A percentile compares a stretch with the other conserved stretches of the same genome.
These are phyloP conservation scores for Mobula hypostoma DNA, from an alignment of 2,113 vertebrate species.

Conservation along the genomic window DNA sequence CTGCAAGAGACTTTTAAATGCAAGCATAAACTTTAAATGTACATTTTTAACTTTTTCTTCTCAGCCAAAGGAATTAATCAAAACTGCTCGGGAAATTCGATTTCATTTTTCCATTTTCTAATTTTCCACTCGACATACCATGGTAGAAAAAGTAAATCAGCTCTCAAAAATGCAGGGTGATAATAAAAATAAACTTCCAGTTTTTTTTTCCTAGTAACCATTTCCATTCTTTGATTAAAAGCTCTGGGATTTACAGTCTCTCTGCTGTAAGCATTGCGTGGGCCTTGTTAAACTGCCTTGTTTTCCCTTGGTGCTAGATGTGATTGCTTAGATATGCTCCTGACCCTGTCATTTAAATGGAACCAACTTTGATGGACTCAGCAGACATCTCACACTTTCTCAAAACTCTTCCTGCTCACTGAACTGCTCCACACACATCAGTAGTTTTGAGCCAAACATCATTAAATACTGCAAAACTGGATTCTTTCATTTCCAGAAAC, in stretches of 20 bases:
- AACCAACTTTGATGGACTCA: not conserved
- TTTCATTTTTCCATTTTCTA: not conserved
- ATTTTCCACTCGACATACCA: not conserved
- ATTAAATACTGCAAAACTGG: not conserved
- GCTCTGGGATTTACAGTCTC: not conserved
- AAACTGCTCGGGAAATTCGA: not conserved
- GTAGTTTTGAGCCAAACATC: not conserved
- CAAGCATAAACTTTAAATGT: not conserved
- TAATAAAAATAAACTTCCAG: not conserved
- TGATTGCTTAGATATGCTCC: not conserved
- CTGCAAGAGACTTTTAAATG: not conserved
- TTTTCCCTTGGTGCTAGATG: not conserved
- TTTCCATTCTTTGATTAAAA: slow-evolving; percentile 21
- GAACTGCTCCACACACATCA: not conserved
- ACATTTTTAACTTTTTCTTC: not conserved
- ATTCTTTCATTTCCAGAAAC: not conserved
- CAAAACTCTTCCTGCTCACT: not conserved
- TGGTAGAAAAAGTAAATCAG: slow-evolving; percentile 1
- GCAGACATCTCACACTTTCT: not conserved
- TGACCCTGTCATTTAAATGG: not conserved
- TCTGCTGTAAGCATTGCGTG: not conserved
- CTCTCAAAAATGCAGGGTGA: not conserved
- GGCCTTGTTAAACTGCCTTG: not conserved
- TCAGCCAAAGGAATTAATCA: slow-evolving; percentile 6
- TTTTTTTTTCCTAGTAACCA: not conserved